Base-by-base conservation (phyloP, 2,888 invertebrate species). In the Liopterus haemorrhoidalis region DNA sequence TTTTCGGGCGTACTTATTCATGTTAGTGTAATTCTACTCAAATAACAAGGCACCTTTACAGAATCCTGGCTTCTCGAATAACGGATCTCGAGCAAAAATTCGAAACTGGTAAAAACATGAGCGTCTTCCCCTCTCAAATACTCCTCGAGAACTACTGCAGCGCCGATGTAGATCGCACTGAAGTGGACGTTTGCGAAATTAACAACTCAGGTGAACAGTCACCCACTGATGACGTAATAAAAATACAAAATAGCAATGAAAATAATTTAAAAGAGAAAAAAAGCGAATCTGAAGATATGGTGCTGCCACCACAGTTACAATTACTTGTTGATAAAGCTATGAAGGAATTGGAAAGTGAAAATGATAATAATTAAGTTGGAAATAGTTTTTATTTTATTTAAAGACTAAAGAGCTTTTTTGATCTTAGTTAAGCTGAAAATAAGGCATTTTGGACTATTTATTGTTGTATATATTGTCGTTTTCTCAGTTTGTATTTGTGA, bases 1-100 rank as follows among this genome's bases (percentile, higher is more conserved):
- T n/a, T n/a, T n/a, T n/a, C n/a, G n/a, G n/a, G n/a, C n/a, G n/a
- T n/a, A n/a, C n/a, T n/a, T n/a, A n/a, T n/a, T n/a, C n/a, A n/a
- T n/a, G n/a, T n/a, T n/a, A n/a, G n/a, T n/a, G n/a, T n/a, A n/a
- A n/a, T n/a, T n/a, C n/a, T n/a, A n/a, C n/a, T n/a, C n/a, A n/a
- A n/a, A 22, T 49, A 33, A n/a, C 9, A 44, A 14, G 35, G 5
- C 11, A 30, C 27, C 21, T 45, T 68, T 70, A 8, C 57, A 89
- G 88, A 69, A 85, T 90, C 54, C 69, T 91, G 44, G 90, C 88
- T 1, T 76, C 77, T 48, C 75, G 89, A 66, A 82, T 91, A 55
- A 76, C 82, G n/a, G 88, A 90, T 66, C 68, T 91, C 33, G 89
- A 90, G 58, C 81, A 80, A 60, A 78, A 84, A 35, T 69, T 87